Conservation (phyloP, 37 sponge, comb jelly and placozoan species). For the Mnemiopsis leidyi region DNA sequence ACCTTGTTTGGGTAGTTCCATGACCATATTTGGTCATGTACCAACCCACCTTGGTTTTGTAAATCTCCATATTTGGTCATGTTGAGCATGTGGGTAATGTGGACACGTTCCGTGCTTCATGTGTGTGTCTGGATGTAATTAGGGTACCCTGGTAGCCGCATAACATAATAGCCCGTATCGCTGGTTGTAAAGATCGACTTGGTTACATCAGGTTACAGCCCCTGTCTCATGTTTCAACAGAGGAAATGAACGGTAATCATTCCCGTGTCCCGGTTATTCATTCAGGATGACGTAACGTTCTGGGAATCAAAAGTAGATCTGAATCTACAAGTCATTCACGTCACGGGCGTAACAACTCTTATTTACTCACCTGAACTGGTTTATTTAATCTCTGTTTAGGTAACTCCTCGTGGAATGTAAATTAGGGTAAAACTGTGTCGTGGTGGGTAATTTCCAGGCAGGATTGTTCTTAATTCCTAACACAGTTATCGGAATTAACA, state of each 20-base stretch:
- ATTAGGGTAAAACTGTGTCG: no score
- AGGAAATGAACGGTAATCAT: neutral
- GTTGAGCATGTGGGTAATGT: no score
- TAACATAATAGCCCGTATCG: neutral
- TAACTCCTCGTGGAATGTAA: no score
- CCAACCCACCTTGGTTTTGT: neutral
- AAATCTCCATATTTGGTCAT: neutral
- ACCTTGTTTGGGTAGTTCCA: neutral
- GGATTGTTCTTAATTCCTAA: no score
- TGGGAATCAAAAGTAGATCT: neutral
- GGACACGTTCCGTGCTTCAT: neutral
- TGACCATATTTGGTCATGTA: neutral
- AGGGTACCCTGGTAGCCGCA: neutral
- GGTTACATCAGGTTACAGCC: neutral
- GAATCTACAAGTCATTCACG: no score
- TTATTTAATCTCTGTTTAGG: no score
- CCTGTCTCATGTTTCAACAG: neutral
- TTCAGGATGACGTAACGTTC: neutral
- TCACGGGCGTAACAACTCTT: no score
- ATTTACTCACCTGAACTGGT: no score
- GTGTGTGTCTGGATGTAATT: neutral
- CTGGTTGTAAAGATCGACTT: neutral
- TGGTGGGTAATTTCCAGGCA: no score
- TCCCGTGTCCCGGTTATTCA: no score
- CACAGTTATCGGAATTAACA: no score